Evolutionary conservation across 1,140 invertebrate genomes (phyloP), one percentile per base, ranked within the genome.

Genomic region (Chelonus insularis): DNA sequence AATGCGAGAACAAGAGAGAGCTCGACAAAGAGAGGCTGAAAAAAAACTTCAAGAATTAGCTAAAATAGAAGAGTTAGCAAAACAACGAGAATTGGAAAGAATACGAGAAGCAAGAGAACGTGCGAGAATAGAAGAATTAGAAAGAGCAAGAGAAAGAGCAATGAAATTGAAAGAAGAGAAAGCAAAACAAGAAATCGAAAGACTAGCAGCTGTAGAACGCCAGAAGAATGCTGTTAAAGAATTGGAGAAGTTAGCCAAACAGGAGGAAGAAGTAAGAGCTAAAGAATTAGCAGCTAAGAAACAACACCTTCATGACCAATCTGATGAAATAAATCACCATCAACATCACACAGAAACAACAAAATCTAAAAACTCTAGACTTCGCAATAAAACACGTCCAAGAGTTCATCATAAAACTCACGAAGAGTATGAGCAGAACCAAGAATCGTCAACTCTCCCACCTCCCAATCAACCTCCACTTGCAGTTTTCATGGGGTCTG

Each of bases 401-500:
- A 36, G 60, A n/a, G 41, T 20, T 3, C 45, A 32, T 45, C 48
- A 59, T n/a, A 60, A 57, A 20, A 9, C 23, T 0, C 0, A 16
- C 32, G 25, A 43, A 7, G 50, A 65, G 56, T 43, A 36, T 4
- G 51, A 57, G 9, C 55, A 0, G 59, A 71, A n/a, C 55, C 55
- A 57, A 6, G 62, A 68, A 11, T 32, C 14, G 6, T 25, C 66
- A 6, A 72, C 76, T 0, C 66, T 67, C 0, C 71, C 73, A 21
- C 74, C 76, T 48, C 88, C 91, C 0, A 90, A 93, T 77, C 91
- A 92, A 73, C 91, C 91, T 1, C 91, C 91, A 1, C 71, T 93
- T 25, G 89, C 91, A 4, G 89, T 93, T 59, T 93, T 90, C 68
- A 86, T 91, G 82, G 84, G 85, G 4, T 83, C 83, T 63, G 74